Base-by-base conservation (phyloP, 2,113 vertebrate species). In the Aptenodytes forsteri region DNA sequence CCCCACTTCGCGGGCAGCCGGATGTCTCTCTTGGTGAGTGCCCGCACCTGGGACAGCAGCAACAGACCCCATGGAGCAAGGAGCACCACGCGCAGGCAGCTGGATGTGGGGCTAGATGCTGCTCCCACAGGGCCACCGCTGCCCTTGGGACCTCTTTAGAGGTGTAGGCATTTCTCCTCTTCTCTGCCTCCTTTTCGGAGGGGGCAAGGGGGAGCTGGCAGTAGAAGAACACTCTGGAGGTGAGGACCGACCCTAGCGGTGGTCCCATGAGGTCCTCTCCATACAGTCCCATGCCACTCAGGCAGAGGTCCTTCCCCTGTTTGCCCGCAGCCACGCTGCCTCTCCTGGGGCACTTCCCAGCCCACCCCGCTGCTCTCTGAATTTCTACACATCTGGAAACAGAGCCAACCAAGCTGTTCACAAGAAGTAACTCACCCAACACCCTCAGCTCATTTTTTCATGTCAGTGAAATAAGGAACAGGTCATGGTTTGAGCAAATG, bases 1-100 rank as follows among this genome's bases (percentile, higher is more conserved):
- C 7, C 6, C 15, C 6, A 7, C 42, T 73, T 58, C 0, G 0
- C 0, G 0, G n/a, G 38, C 32, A 59, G 47, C 12, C 4, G 13
- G 16, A 16, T 3, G 2, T n/a, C 49, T 70, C 62, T 72, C 25
- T 42, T 44, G 23, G 7, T 67, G 58, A 12, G 5, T 47, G 17
- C 38, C 34, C 0, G 2, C 1, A 0, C 16, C 12, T 16, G 25
- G 32, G 26, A 59, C 36, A 75, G 47, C 58, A 83, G 49, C 44
- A 56, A 20, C 6, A 49, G 12, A n/a, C 29, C 5, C 18, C 13
- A 2, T 1, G 8, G 36, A 8, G 15, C 23, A 36, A 36, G 6
- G 16, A 11, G 3, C 22, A 65, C 26, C 16, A 23, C 1, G 2
- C 0, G 1, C 0, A 0, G 42, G n/a, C 36, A 81, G 69, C 11